phyloP scores from a whole-genome alignment of 2,797 vertebrate species.

The Gallirallus australis region DNA sequence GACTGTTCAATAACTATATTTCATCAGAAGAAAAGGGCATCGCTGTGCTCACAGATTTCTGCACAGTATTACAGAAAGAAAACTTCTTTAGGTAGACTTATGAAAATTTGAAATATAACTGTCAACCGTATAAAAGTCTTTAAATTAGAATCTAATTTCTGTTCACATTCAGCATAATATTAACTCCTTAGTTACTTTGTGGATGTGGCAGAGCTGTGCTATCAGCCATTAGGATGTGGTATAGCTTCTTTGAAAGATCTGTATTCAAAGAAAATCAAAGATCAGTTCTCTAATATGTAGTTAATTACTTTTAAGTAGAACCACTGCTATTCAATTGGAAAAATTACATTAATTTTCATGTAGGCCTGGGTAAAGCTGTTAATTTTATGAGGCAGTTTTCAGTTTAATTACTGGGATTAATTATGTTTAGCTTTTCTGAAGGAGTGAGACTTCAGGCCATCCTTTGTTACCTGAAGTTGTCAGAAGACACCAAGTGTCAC shows the following conservation, averaged over 20 bases:
- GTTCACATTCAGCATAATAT: background rate
- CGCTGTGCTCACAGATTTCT: background rate
- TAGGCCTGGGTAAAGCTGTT: background rate
- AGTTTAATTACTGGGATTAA: background rate
- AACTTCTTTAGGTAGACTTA: background rate
- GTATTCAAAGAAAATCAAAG: background rate
- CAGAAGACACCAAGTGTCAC: background rate
- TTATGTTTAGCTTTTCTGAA: background rate
- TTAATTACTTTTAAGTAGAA: conserved; percentile 15
- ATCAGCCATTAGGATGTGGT: background rate
- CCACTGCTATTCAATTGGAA: background rate
- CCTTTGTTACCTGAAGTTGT: background rate
- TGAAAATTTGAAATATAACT: conserved; percentile 2
- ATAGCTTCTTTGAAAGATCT: background rate
- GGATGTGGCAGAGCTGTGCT: background rate
- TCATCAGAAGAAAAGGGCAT: background rate
- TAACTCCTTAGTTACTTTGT: background rate
- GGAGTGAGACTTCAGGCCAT: background rate
- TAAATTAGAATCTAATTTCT: conserved; percentile 19
- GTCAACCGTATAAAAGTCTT: background rate
- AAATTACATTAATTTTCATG: background rate
- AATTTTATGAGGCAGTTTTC: conserved; percentile 10
- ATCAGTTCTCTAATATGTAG: background rate
- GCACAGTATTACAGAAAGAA: background rate
- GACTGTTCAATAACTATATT: background rate